These are phyloP conservation scores for Odobenus rosmarus DNA, from an alignment of 2,113 vertebrate species.

Conservation along the genomic window DNA sequence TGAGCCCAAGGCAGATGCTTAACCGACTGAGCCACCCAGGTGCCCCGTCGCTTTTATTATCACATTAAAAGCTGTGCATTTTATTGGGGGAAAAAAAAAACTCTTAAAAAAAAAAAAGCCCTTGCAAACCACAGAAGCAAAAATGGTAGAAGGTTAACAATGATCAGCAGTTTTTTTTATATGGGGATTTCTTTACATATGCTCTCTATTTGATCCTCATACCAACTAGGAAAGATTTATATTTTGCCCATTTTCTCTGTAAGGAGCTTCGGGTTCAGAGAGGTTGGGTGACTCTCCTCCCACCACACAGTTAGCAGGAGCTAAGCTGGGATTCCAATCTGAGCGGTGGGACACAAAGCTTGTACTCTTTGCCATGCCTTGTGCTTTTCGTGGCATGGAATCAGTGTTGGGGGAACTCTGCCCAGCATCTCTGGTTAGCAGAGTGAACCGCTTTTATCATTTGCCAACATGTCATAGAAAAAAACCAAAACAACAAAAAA, in stretches of 20 bases:
- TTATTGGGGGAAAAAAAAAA: neutral
- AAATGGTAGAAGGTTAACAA: neutral
- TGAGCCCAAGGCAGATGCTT: neutral
- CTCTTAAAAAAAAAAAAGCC: neutral
- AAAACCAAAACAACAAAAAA: constrained; percentile 61
- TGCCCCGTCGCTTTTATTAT: neutral
- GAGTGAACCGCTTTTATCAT: constrained; percentile 77
- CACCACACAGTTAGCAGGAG: neutral
- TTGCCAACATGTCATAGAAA: constrained; percentile 76
- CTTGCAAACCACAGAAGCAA: neutral
- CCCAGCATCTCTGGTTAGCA: constrained; percentile 78
- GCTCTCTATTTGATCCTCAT: neutral
- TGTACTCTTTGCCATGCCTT: constrained; percentile 24
- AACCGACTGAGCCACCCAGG: neutral
- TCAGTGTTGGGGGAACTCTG: constrained; percentile 74
- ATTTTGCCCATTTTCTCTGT: neutral
- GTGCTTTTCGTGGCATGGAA: constrained; percentile 72
- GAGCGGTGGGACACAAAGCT: constrained; percentile 40
- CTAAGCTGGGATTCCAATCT: neutral
- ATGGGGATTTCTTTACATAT: neutral
- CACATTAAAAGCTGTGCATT: constrained; percentile 22
- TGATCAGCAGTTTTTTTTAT: neutral
- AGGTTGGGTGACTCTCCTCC: neutral
- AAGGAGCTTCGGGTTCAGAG: constrained; percentile 31
- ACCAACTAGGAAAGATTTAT: neutral